These are phyloP conservation scores for Tetragonisca angustula DNA, from an alignment of 2,888 invertebrate species.

Conservation along the genomic window DNA sequence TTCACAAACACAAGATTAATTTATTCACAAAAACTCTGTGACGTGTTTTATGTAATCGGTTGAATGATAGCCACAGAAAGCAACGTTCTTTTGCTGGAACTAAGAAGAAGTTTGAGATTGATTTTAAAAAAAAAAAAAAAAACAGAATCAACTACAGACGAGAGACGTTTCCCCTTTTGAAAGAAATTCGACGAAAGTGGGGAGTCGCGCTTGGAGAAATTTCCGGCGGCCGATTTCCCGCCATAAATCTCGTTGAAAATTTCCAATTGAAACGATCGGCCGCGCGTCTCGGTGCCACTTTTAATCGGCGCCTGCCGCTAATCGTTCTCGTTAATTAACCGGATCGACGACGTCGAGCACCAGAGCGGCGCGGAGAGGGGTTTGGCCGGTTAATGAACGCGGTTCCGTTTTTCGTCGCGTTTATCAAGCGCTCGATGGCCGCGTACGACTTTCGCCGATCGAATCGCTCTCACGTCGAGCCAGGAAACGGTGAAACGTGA, in stretches of 20 bases:
- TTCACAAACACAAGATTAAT: too few relatives aligned
- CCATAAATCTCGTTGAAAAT: slow-evolving; percentile 6
- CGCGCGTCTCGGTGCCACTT: not conserved
- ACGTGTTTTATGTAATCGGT: too few relatives aligned
- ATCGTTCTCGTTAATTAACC: slow-evolving; percentile 38
- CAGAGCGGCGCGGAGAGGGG: not conserved
- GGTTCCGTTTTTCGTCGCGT: slow-evolving; percentile 1
- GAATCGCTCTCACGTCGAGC: slow-evolving; percentile 26
- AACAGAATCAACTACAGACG: too few relatives aligned
- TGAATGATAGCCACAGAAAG: too few relatives aligned
- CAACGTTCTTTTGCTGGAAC: too few relatives aligned
- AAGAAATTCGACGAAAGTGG: not conserved
- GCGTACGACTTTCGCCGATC: slow-evolving; percentile 14
- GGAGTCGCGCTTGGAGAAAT: rapidly evolving
- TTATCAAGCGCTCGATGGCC: not conserved
- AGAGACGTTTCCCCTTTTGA: not conserved
- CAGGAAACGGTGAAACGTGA: slow-evolving; percentile 47
- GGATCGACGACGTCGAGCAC: slow-evolving; percentile 6
- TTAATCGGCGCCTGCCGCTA: slow-evolving; percentile 13
- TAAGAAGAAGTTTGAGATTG: too few relatives aligned
- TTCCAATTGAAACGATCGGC: slow-evolving; percentile 13
- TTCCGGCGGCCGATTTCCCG: not conserved
- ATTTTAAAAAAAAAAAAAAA: too few relatives aligned
- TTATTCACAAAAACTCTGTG: too few relatives aligned
- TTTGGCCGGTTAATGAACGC: slow-evolving; percentile 25